Evolutionary conservation across 2,888 invertebrate genomes (phyloP), one percentile per base, ranked within the genome.

Genomic region (Nudaria mundana): DNA sequence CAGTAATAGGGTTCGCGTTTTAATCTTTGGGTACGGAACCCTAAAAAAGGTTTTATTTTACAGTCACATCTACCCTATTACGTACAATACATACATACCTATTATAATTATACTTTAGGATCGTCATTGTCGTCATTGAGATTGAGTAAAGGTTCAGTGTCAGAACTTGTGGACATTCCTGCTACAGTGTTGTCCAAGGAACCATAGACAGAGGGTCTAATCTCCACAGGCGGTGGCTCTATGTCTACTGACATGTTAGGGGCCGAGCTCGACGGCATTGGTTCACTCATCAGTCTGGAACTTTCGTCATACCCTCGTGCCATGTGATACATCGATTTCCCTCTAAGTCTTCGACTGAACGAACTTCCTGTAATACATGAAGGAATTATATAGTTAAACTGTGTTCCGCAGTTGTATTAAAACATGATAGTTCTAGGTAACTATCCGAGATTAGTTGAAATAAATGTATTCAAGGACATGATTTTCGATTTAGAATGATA

Each of bases 301-400:
- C 88, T 91, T 57, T 93, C 93, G 41, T 92, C 92, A 31, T 87
- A 91, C 0, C 94, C 94, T 54, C 94, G 91, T 1, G 94, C 87
- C 76, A 94, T 91, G 53, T 93, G 93, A 76, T 95, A 95, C 81
- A 91, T 92, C 32, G 92, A 92, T 52, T 94, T 92, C n/a, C 95
- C 95, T 36, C 95, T 90, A 51, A 95, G 92, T 48, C 94, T 89
- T 28, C 95, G 91, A 68, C 94, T 95, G 52, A 95, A 91, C 10
- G 95, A 93, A 61, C 94, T 94, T 54, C 93, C 92, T 92, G 72
- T 37, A 6, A 14, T 30, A 11, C 1, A 5, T 24, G 1, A 24
- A 3, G 11, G n/a, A n/a, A n/a, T n/a, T n/a, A n/a, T n/a, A n/a
- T n/a, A n/a, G n/a, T n/a, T n/a, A n/a, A n/a, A n/a, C n/a, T n/a